Evolutionary conservation across 2,797 vertebrate genomes (phyloP).

Genomic region (Pristis pectinata): DNA sequence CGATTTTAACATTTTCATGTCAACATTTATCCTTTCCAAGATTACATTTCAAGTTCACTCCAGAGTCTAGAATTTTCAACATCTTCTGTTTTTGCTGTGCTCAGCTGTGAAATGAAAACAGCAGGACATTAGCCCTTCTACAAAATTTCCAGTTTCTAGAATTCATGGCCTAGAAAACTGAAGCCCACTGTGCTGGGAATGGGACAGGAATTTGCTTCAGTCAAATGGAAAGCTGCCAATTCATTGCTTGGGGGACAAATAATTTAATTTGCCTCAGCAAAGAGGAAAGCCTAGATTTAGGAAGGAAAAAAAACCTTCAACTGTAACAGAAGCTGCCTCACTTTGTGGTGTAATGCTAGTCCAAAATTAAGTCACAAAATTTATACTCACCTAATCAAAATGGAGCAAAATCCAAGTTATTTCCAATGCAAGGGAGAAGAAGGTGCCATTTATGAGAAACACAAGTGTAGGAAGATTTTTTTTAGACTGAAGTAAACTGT

Average conservation of each 20-base stretch:
- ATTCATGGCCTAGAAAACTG: background rate
- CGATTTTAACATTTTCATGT: background rate
- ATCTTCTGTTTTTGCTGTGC: background rate
- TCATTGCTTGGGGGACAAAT: background rate
- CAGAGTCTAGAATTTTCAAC: background rate
- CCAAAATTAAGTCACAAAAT: background rate
- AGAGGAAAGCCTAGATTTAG: background rate
- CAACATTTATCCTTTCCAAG: background rate
- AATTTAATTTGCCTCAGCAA: background rate
- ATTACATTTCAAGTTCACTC: background rate
- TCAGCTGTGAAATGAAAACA: background rate
- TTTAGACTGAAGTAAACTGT: background rate
- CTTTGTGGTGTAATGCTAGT: background rate
- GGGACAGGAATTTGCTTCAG: background rate
- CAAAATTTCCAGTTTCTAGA: background rate
- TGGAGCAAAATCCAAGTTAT: background rate
- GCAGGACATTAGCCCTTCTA: background rate
- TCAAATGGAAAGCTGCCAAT: background rate
- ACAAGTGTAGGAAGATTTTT: background rate
- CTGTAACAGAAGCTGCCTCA: background rate
- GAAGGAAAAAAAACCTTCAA: background rate
- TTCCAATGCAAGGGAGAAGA: background rate
- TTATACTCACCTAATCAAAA: background rate
- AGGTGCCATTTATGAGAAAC: background rate
- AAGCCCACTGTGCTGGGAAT: background rate